phyloP scores from a whole-genome alignment of 1,140 invertebrate species.

The Drosophila pandora region DNA sequence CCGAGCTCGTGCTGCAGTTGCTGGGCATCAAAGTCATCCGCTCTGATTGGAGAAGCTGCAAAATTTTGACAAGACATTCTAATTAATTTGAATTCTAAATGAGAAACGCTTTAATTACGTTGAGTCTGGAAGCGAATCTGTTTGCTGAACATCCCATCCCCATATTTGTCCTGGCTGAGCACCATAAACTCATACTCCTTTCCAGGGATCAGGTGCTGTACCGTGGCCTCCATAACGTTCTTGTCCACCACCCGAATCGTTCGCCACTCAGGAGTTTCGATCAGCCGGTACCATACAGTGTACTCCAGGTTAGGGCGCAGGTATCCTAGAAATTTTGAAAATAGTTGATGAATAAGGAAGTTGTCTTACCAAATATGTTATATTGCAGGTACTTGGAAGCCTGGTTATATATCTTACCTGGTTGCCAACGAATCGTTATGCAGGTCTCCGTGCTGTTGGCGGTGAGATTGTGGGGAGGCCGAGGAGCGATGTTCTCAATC shows the following conservation, averaged over 20 bases:
- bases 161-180: constrained; percentile 92
- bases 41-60: constrained; percentile 39
- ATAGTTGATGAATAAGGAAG: too few relatives aligned
- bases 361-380: too few relatives aligned
- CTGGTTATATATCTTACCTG: constrained; percentile 83
- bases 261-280: constrained; percentile 90
- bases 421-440: constrained; percentile 93
- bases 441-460: constrained; percentile 90
- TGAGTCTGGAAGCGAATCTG: constrained; percentile 91
- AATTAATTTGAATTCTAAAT: too few relatives aligned
- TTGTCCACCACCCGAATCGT: constrained; percentile 88
- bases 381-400: not conserved
- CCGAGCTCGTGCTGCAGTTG: constrained; percentile 53
- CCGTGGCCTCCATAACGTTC: constrained; percentile 90
- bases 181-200: constrained; percentile 96
- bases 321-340: constrained; percentile 85
- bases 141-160: constrained; percentile 96
- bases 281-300: constrained; percentile 92
- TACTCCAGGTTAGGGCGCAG: constrained; percentile 92
- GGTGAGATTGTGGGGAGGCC: constrained; percentile 95
- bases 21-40: constrained; percentile 57
- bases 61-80: not conserved
- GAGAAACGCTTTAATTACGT: constrained; percentile 77
- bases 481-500: constrained; percentile 93
- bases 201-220: constrained; percentile 90